Conservation (phyloP, 2,888 invertebrate species). For the Capitulum mitella region DNA sequence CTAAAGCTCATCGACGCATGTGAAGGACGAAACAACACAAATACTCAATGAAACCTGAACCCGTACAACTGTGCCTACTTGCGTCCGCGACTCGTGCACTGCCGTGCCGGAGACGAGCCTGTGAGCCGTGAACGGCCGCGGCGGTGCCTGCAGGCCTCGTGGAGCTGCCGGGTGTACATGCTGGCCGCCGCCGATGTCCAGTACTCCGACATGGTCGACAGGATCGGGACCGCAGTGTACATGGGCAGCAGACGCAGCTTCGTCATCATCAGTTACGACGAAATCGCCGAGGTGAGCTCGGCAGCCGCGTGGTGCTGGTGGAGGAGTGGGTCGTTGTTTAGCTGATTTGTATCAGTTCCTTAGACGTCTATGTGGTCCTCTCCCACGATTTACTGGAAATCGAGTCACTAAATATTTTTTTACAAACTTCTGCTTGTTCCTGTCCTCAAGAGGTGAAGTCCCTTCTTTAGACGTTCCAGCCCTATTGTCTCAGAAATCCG, state of each 20-base stretch:
- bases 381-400: no score
- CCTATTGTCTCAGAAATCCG: no score
- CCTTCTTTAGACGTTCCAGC: no score
- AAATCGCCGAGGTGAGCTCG: background rate
- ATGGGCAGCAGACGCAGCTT: background rate
- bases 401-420: background rate
- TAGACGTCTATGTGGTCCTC: no score
- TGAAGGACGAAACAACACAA: no score
- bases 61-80: no score
- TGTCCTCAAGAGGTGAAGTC: background rate
- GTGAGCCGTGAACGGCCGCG: no score
- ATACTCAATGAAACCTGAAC: no score
- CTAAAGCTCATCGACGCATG: no score
- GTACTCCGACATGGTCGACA: background rate
- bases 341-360: no score
- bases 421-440: background rate
- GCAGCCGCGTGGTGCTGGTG: background rate
- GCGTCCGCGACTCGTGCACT: no score
- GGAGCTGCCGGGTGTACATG: conserved; percentile 6
- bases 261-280: background rate
- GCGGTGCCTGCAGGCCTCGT: background rate
- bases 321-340: background rate
- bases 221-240: background rate
- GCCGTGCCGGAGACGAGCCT: no score
- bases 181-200: background rate